These are phyloP conservation scores for Neelides folsomi DNA, from an alignment of 2,888 invertebrate species.

Conservation along the genomic window DNA sequence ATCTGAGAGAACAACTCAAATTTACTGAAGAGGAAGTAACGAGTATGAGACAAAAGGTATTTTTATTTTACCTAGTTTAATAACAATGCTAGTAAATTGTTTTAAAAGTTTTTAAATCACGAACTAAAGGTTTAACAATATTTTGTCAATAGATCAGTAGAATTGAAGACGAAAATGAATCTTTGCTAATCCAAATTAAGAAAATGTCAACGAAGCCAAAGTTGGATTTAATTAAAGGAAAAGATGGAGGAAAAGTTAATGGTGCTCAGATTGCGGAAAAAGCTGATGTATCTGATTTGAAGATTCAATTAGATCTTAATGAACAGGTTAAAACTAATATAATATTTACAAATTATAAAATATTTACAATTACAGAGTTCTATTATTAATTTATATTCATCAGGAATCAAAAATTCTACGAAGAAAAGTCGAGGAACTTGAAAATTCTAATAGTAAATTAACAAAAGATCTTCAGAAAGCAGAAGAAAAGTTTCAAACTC, in stretches of 20 bases:
- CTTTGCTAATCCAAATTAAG: constrained; percentile 84
- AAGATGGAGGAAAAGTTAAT: constrained; percentile 34
- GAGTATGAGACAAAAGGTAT: constrained; percentile 24
- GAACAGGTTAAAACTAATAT: constrained; percentile 52
- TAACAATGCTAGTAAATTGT: not conserved
- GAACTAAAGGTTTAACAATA: constrained; percentile 19
- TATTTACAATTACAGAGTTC: not conserved
- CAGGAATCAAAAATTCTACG: constrained; percentile 69
- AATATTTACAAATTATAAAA: not conserved
- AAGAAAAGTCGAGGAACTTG: constrained; percentile 69
- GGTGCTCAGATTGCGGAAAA: constrained; percentile 48
- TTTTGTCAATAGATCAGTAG: constrained; percentile 60
- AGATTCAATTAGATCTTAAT: constrained; percentile 70
- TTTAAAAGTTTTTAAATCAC: not conserved
- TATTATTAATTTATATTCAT: constrained; percentile 1
- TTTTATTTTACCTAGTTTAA: not conserved
- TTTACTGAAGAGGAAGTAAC: constrained; percentile 83
- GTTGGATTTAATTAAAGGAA: constrained; percentile 36
- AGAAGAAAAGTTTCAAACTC: constrained; percentile 52
- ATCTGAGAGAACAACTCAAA: constrained; percentile 77
- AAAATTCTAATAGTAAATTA: constrained; percentile 60
- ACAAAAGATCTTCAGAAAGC: constrained; percentile 64
- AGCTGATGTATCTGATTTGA: constrained; percentile 55
- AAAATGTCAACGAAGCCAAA: constrained; percentile 81
- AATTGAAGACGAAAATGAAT: constrained; percentile 94